These are phyloP conservation scores for Muscicapa striata DNA, from an alignment of 2,797 vertebrate species.

Conservation along the genomic window DNA sequence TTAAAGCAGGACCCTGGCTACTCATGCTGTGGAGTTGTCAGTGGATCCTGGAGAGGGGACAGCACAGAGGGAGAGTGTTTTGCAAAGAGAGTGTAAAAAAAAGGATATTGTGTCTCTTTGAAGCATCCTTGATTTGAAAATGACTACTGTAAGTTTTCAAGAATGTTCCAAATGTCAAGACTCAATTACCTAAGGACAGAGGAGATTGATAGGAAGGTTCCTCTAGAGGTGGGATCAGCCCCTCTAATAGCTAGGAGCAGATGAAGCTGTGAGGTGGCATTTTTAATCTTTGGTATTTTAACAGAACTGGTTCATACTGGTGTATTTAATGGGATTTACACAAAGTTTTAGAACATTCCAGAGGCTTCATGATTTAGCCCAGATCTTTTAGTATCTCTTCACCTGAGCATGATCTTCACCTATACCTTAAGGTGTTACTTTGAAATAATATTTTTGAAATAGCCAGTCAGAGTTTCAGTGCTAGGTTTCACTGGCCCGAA, in stretches of 20 bases:
- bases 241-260: neutral
- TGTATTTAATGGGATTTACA: neutral
- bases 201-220: neutral
- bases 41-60: neutral
- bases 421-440: neutral
- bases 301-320: neutral
- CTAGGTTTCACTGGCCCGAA: neutral
- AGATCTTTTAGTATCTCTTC: neutral
- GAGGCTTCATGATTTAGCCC: neutral
- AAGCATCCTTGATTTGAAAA: neutral
- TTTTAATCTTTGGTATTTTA: neutral
- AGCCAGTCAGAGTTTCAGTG: neutral
- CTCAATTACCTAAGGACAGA: neutral
- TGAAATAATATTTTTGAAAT: neutral
- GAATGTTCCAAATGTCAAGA: neutral
- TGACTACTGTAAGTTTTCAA: neutral
- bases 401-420: neutral
- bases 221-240: neutral
- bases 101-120: neutral
- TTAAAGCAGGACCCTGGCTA: neutral
- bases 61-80: neutral
- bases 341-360: neutral
- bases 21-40: neutral
- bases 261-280: neutral
- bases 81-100: neutral